Base-by-base conservation (phyloP, 1,140 invertebrate species). In the Drosophila subobscura region DNA sequence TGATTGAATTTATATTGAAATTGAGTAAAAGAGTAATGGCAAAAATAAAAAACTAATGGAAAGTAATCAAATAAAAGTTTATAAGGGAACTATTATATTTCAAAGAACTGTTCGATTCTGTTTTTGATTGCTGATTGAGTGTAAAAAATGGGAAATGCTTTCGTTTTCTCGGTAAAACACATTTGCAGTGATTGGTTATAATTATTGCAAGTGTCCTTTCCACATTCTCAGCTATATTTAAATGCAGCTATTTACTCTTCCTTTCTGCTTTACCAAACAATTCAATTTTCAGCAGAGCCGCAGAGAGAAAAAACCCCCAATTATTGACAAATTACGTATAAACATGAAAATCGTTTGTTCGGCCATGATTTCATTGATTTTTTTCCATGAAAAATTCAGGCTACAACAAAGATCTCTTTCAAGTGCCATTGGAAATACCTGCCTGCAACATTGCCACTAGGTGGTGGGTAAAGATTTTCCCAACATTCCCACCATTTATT, bases 351-450 rank as follows among this genome's bases (percentile, higher is more conserved):
- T 46, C 20, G 42, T 22, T 59, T 23, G 45, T 4, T 47, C 8
- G 27, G 41, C 42, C 25, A 46, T 64, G 53, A 57, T 57, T 46
- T 64, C 41, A 45, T 57, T 45, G 25, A 29, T 59, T 41, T 58
- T 58, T 27, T 27, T 8, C 50, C 23, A 27, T 55, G 29, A 49
- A 1, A 54, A 59, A 23, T 55, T 40, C 29, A 20, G 47, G 33
- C 33, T 12, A 3, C 8, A 10, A 49, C 47, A 53, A 37, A 16
- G 40, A 49, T 29, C 46, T 42, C 8, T 25, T 64, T 42, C 7
- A 20, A 64, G 12, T 66, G 45, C 22, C 22, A 66, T 20, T 4
- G 65, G 33, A 55, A 68, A 68, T 66, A 67, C 65, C 60, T 53
- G 50, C 65, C 49, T 53, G 50, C 14, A 6, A 29, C n/a, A 14